Evolutionary conservation across 1,140 invertebrate genomes (phyloP), one percentile per base, ranked within the genome.

Genomic region (Caerostris extrusa): DNA sequence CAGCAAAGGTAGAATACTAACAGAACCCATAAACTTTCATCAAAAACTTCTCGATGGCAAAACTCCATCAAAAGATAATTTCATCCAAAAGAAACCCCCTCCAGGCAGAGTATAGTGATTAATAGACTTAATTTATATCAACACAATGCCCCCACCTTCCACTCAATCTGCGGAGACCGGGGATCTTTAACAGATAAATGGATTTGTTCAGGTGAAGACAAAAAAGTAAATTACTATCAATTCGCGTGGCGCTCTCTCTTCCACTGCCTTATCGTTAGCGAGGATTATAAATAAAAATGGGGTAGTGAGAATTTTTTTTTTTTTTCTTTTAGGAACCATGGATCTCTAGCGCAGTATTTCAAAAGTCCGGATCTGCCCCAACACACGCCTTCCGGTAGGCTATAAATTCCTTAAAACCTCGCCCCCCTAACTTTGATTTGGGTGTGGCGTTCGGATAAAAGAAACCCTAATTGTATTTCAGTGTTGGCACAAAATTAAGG

Each of bases 51-150:
- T 34, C 50, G 50, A 71, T 71, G 69, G 69, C 19, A 71, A 71
- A 34, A n/a, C 61, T 71, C 6, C 69, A 71, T 34, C 69, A 8
- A 34, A 71, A 71, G 10, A 34, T 34, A 71, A 19, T 34, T 71
- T 77, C 71, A 50, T 77, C 53, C 71, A 14, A 77, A 77, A 34
- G 34, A 50, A 87, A 14, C 19, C 85, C 56, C 58, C 69, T 77
- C 19, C 12, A 34, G 58, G 58, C 5, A 60, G 12, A 19, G 12
- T 19, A 64, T n/a, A 8, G 50, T 87, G 85, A 87, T 87, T 87
- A 87, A 87, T 87, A 87, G 57, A 12, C 57, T 87, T 87, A 87
- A 87, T 87, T 87, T 87, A 87, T 87, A 87, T 64, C 57, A 87
- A 87, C 71, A 87, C 85, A 87, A 50, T 61, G 19, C 60, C 85